Evolutionary conservation across 1,140 invertebrate species (phyloP).

Genomic region (Palaemon carinicauda): DNA sequence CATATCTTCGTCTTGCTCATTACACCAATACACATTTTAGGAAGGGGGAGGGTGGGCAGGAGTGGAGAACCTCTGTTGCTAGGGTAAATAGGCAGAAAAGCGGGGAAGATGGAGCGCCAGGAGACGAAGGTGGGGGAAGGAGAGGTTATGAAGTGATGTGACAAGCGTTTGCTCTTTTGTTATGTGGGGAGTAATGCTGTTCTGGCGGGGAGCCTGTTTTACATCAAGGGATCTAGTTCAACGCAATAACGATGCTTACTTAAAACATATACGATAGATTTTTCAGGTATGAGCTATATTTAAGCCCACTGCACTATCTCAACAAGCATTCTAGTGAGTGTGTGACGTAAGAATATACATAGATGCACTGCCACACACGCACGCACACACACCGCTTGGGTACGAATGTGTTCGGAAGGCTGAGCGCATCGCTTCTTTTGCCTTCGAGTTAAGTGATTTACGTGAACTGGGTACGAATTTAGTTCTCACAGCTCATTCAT

Average conservation of each 20-base stretch:
- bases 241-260: too few relatives aligned
- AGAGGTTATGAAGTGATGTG: background rate
- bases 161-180: background rate
- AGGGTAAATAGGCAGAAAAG: background rate
- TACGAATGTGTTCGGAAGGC: constrained; percentile 50
- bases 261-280: background rate
- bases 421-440: background rate
- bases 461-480: constrained; percentile 42
- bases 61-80: constrained; percentile 14
- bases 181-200: background rate
- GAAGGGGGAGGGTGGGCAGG: background rate
- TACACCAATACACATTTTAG: too few relatives aligned
- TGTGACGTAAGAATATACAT: constrained; percentile 44
- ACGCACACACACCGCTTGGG: constrained; percentile 26
- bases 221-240: background rate
- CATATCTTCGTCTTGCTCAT: background rate
- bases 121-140: background rate
- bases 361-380: background rate
- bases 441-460: background rate
- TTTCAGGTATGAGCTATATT: background rate
- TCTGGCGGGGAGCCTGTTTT: background rate
- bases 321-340: background rate
- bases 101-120: background rate
- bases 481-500: constrained; percentile 6
- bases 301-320: background rate